Evolutionary conservation across 2,888 invertebrate genomes (phyloP), one percentile per base, ranked within the genome.

Genomic region (Heteropelma amictum): DNA sequence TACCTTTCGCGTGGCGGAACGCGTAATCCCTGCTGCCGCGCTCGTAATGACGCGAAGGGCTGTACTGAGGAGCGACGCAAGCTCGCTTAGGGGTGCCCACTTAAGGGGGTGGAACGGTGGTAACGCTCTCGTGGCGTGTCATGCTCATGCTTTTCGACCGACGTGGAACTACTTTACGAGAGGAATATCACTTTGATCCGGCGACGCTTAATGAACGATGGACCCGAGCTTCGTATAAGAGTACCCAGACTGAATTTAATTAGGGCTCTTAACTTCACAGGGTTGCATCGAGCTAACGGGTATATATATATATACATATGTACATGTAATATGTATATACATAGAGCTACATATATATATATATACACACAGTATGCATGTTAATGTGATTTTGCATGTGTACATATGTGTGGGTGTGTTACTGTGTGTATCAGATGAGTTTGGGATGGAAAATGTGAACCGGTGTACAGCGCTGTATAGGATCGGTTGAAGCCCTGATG

Each of bases 231-330:
- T 73, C 64, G 61, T 68, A 83, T 85, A 85, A 85, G 87, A 86
- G 85, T 84, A 85, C 85, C 85, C 81, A 83, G 84, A 84, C 85
- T 83, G 87, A 86, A 87, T 88, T 87, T 86, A 87, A 88, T 88
- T 87, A 88, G 85, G 83, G 85, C 85, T 87, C 85, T 86, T 86
- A 87, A 86, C 84, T 84, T 80, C 79, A 73, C 71, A 58, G 76
- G 71, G 69, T 67, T 53, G 53, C 63, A 69, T 64, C 53, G 33
- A 75, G 72, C 67, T 54, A 49, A 63, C 54, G 35, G 72, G 56
- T 63, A 23, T 71, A 47, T 65, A 42, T 47, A 63, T 45, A 38
- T 49, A 54, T 23, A 38, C 17, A 53, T 23, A 6, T 30, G 38
- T 19, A 45, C 14, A 33, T 26, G 58, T 14, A 12, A 17, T 0